Conservation (phyloP, 1,140 invertebrate genomes). For the Gonioctena quinquepunctata region DNA sequence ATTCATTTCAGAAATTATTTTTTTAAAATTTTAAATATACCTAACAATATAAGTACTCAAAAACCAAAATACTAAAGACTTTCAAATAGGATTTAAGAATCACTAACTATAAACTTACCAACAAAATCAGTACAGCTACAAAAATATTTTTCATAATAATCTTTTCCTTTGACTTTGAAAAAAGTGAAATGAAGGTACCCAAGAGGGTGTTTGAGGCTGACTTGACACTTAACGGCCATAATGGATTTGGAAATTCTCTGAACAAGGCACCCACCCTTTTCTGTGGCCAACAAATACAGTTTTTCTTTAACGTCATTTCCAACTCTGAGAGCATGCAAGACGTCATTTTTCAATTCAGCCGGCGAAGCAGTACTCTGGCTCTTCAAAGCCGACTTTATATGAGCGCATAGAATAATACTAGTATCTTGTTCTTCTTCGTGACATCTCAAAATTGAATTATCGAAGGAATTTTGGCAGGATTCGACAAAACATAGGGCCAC, state of each 20-base stretch:
- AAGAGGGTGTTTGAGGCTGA: conserved; percentile 69
- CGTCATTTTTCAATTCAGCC: conserved; percentile 67
- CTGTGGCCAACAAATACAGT: conserved; percentile 67
- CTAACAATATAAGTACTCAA: no score
- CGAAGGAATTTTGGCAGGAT: conserved; percentile 64
- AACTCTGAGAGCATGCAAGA: conserved; percentile 68
- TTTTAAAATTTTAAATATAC: no score
- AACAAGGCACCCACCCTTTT: conserved; percentile 70
- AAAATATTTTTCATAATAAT: conserved; percentile 65
- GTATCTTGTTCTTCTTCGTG: conserved; percentile 56
- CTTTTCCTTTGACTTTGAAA: conserved; percentile 61
- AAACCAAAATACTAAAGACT: no score
- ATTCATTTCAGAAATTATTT: no score
- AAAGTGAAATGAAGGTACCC: conserved; percentile 78
- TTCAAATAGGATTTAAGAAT: no score
- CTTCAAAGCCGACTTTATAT: conserved; percentile 71
- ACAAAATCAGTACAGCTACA: conserved; percentile 68
- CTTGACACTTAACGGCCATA: conserved; percentile 78
- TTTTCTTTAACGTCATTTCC: conserved; percentile 69
- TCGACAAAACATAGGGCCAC: conserved; percentile 71
- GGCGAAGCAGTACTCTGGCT: conserved; percentile 65
- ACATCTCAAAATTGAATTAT: conserved; percentile 62
- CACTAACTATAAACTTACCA: no score
- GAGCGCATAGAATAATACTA: conserved; percentile 60
- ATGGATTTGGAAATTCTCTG: conserved; percentile 78